Evolutionary conservation across 2,113 vertebrate species (phyloP).

Genomic region (Cardinalis cardinalis): DNA sequence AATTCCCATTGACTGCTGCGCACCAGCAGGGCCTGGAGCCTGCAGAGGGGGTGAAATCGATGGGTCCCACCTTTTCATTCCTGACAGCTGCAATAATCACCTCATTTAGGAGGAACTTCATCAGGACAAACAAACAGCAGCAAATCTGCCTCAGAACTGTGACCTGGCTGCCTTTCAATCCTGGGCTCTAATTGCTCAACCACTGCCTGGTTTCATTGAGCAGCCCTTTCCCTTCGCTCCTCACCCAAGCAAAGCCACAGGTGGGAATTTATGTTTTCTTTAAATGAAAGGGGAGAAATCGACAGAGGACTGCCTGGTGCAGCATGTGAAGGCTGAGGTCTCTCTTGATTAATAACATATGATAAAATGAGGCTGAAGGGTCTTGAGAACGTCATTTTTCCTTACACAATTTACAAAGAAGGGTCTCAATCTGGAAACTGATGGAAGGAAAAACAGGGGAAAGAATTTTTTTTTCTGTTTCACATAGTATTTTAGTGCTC

Average conservation of each 20-base stretch:
- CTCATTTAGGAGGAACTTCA: slow-evolving; percentile 40
- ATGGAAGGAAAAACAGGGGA: background rate
- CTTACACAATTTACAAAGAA: background rate
- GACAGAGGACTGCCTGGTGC: background rate
- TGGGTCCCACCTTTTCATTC: slow-evolving; percentile 40
- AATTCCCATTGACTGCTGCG: slow-evolving; percentile 13
- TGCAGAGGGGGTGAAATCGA: slow-evolving; percentile 28
- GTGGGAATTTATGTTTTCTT: background rate
- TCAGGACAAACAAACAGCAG: slow-evolving; percentile 30
- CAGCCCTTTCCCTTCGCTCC: background rate
- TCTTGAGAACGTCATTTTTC: background rate
- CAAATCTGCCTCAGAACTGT: background rate
- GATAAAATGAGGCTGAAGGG: background rate
- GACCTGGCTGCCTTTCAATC: background rate
- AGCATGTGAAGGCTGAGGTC: background rate
- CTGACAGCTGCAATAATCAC: slow-evolving; percentile 54
- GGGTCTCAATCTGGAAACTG: background rate
- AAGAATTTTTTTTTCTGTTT: background rate
- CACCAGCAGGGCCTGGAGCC: background rate
- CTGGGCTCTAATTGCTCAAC: background rate
- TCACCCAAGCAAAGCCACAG: background rate
- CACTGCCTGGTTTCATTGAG: background rate
- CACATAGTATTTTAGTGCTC: rapidly evolving
- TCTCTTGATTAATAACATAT: background rate
- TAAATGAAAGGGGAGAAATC: background rate